Conservation (phyloP, 2,113 vertebrate species). For the Cynocephalus volans region DNA sequence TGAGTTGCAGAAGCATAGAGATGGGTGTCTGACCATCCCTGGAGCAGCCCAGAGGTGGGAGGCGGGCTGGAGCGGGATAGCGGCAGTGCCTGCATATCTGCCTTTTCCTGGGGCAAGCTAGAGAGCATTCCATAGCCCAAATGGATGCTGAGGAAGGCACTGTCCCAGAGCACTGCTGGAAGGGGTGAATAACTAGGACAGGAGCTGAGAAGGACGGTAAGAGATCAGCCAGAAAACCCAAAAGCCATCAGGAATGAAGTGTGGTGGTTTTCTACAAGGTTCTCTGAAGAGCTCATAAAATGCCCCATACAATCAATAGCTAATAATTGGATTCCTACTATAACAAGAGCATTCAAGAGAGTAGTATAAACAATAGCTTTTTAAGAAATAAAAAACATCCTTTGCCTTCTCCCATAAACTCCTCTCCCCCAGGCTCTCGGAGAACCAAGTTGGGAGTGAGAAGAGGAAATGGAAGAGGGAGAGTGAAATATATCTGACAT, state of each 20-base stretch:
- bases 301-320: not conserved
- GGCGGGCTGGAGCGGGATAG: not conserved
- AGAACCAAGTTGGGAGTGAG: not conserved
- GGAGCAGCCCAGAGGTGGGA: not conserved
- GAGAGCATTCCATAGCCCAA: not conserved
- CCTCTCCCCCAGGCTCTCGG: not conserved
- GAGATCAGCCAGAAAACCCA: not conserved
- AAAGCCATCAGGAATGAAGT: not conserved
- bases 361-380: not conserved
- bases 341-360: not conserved
- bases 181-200: not conserved
- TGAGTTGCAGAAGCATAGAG: not conserved
- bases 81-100: not conserved
- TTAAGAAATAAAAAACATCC: not conserved
- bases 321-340: not conserved
- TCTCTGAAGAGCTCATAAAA: not conserved
- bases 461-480: not conserved
- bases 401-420: not conserved
- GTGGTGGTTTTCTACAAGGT: not conserved
- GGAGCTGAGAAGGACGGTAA: not conserved
- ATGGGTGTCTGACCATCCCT: not conserved
- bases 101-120: not conserved
- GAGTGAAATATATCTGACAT: accelerated
- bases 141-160: not conserved
- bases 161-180: not conserved